phyloP scores from a whole-genome alignment of 2,888 invertebrate genomes.

The Trachelus stipa region DNA sequence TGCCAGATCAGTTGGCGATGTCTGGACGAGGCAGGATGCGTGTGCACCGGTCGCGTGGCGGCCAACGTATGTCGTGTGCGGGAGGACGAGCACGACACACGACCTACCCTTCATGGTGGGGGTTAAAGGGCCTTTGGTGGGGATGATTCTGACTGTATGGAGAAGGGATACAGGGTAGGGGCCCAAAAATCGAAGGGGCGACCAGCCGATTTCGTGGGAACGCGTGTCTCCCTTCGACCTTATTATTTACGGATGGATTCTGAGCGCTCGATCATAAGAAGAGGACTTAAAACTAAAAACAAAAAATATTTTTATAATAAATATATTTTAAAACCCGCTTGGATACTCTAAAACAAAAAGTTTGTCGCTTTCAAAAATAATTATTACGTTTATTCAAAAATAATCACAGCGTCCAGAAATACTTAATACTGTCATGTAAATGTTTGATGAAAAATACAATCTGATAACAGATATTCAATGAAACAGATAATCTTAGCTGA shows the following conservation, averaged over 20 bases:
- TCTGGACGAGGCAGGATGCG: slow-evolving; percentile 44
- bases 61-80: slow-evolving; percentile 67
- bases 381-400: too few species aligned
- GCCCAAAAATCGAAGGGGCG: slow-evolving; percentile 24
- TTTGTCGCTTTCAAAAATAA: neutral
- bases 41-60: slow-evolving; percentile 66
- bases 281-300: slow-evolving; percentile 9
- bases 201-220: slow-evolving; percentile 61
- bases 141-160: slow-evolving; percentile 27
- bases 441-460: slow-evolving; percentile 1
- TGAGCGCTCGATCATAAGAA: slow-evolving; percentile 46
- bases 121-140: slow-evolving; percentile 44
- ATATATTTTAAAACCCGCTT: neutral
- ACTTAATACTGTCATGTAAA: neutral
- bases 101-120: slow-evolving; percentile 50
- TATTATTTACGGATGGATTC: slow-evolving; percentile 40
- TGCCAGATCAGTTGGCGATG: slow-evolving; percentile 20
- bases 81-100: slow-evolving; percentile 62
- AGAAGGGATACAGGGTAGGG: slow-evolving; percentile 20
- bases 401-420: neutral
- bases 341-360: neutral
- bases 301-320: neutral
- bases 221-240: slow-evolving; percentile 51
- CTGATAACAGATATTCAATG: slow-evolving; percentile 20
- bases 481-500: slow-evolving; percentile 15